phyloP scores from a whole-genome alignment of 2,113 vertebrate genomes.

The Steatornis caripensis region DNA sequence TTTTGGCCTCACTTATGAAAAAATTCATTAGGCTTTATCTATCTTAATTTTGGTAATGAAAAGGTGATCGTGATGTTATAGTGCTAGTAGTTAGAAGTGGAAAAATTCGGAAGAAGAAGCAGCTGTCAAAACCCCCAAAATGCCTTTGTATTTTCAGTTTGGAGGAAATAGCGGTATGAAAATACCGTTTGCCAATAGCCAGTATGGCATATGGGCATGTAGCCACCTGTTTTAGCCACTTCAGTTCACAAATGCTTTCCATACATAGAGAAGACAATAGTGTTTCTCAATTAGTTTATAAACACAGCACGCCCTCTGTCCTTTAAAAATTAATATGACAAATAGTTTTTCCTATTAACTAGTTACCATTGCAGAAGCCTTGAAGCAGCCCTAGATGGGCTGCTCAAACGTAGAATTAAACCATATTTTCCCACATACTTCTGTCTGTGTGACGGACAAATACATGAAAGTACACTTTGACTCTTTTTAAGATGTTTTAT shows the following conservation, averaged over 20 bases:
- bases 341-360: background rate
- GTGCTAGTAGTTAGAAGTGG: background rate
- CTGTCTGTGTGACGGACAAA: background rate
- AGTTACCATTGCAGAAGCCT: background rate
- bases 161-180: background rate
- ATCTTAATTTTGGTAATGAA: background rate
- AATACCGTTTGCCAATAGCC: background rate
- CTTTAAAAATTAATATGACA: background rate
- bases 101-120: background rate
- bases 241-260: background rate
- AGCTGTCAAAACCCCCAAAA: background rate
- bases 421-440: background rate
- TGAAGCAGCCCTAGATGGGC: background rate
- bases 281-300: background rate
- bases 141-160: background rate
- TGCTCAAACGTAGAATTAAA: background rate
- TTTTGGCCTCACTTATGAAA: background rate
- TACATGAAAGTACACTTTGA: background rate
- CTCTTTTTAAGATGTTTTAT: background rate
- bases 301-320: background rate
- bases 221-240: background rate
- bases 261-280: background rate
- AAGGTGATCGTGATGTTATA: background rate
- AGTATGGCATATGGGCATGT: background rate
- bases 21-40: background rate